A percentile compares a stretch with the other conserved stretches of the same genome.
Evolutionary conservation across 2,113 vertebrate species (phyloP).

Genomic region (Gallinago undulata): DNA sequence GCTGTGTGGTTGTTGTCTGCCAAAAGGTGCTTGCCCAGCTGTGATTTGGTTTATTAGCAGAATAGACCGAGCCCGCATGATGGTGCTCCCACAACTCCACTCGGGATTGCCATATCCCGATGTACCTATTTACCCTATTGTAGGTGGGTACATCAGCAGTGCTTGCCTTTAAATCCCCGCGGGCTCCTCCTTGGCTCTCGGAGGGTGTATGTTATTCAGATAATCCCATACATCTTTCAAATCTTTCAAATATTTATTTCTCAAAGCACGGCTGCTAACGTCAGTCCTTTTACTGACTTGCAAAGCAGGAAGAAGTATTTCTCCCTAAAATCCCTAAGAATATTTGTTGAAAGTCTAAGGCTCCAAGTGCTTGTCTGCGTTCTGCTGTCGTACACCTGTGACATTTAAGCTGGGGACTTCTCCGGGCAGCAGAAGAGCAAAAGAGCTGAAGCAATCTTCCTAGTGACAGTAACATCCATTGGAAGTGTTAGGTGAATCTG

Average conservation of each 20-base stretch:
- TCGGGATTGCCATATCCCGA: background rate
- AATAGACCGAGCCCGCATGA: background rate
- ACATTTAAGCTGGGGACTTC: background rate
- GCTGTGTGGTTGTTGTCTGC: background rate
- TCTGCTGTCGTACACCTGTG: background rate
- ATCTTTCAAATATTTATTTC: background rate
- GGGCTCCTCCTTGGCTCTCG: fast-evolving
- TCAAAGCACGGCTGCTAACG: background rate
- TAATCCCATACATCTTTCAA: background rate
- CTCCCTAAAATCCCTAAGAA: background rate
- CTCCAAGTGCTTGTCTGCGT: background rate
- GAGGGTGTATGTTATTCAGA: background rate
- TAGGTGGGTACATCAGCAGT: background rate
- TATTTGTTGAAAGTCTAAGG: background rate
- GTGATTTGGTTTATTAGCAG: background rate
- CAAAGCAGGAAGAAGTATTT: background rate
- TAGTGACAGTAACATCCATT: slow-evolving; percentile 1
- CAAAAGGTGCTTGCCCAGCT: background rate
- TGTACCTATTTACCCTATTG: background rate
- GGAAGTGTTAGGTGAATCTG: background rate
- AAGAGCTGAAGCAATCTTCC: background rate
- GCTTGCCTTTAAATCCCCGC: background rate
- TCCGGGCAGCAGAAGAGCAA: background rate
- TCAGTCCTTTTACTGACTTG: background rate
- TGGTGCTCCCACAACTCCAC: fast-evolving